Evolutionary conservation across 2,888 invertebrate genomes (phyloP).

Genomic region (Melieria picta): DNA sequence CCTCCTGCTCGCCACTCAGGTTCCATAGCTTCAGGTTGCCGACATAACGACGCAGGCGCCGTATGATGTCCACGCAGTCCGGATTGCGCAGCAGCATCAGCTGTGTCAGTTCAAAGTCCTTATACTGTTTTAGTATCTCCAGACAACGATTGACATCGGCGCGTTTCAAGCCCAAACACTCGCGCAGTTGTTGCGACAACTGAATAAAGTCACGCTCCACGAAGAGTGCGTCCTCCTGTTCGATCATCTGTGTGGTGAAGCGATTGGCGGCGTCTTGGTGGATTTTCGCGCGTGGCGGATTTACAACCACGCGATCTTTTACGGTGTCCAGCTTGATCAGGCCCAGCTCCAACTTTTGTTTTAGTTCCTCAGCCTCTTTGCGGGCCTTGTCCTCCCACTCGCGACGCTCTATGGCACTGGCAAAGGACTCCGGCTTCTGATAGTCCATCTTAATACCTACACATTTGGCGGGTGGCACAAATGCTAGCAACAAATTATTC

Average conservation of each 20-base stretch:
- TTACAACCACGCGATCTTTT: constrained; percentile 71
- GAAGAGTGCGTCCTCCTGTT: constrained; percentile 59
- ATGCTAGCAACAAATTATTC: constrained; percentile 71
- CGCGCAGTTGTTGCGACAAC: constrained; percentile 58
- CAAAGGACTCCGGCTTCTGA: constrained; percentile 70
- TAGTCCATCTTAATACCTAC: constrained; percentile 76
- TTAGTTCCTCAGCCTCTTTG: constrained; percentile 72
- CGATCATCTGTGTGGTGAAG: constrained; percentile 59
- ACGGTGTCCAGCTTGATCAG: constrained; percentile 71
- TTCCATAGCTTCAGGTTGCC: constrained; percentile 83
- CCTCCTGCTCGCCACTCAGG: constrained; percentile 70
- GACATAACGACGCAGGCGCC: constrained; percentile 79
- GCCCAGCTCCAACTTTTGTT: constrained; percentile 71
- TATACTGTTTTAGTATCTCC: constrained; percentile 73
- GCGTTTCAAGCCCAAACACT: constrained; percentile 62
- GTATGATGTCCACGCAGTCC: constrained; percentile 80
- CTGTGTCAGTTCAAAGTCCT: constrained; percentile 68
- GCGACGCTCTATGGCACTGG: constrained; percentile 70
- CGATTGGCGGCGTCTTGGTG: constrained; percentile 56
- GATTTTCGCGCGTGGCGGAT: constrained; percentile 65
- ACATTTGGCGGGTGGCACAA: constrained; percentile 72
- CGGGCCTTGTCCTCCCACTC: constrained; percentile 76
- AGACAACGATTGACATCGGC: constrained; percentile 80
- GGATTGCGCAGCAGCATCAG: constrained; percentile 86
- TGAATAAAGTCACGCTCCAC: constrained; percentile 60